Evolutionary conservation across 2,797 vertebrate genomes (phyloP).

Genomic region (Poliocrania exsul): DNA sequence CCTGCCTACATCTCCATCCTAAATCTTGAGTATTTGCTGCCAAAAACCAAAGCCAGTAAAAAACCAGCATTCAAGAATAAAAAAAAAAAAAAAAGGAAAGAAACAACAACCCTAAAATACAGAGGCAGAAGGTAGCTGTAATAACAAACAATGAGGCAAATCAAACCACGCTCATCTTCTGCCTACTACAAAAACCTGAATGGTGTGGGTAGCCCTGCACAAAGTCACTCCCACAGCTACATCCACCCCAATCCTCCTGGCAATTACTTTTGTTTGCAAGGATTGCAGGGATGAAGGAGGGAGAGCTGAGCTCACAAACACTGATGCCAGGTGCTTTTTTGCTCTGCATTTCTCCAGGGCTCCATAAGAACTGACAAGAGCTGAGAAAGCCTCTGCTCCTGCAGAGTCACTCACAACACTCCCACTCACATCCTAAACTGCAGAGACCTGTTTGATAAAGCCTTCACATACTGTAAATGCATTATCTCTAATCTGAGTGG

Average conservation of each 20-base stretch:
- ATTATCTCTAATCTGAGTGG: not conserved
- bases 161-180: not conserved
- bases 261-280: not conserved
- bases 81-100: not conserved
- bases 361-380: not conserved
- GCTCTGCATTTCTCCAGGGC: not conserved
- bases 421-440: not conserved
- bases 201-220: not conserved
- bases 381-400: not conserved
- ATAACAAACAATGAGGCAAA: not conserved
- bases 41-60: not conserved
- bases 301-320: not conserved
- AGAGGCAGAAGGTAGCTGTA: not conserved
- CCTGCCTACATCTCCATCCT: not conserved
- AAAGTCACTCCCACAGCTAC: not conserved
- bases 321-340: not conserved
- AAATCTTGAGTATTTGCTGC: not conserved
- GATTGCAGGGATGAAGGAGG: not conserved
- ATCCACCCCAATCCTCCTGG: not conserved
- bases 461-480: not conserved
- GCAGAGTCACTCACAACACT: not conserved
- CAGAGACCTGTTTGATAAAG: not conserved
- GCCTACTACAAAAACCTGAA: not conserved
- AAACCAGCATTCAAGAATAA: not conserved
- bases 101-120: fast-evolving